A percentile compares a stretch with the other conserved stretches of the same genome.
Evolutionary conservation across 1,140 invertebrate species (phyloP).

Genomic region (Ips nitidus): DNA sequence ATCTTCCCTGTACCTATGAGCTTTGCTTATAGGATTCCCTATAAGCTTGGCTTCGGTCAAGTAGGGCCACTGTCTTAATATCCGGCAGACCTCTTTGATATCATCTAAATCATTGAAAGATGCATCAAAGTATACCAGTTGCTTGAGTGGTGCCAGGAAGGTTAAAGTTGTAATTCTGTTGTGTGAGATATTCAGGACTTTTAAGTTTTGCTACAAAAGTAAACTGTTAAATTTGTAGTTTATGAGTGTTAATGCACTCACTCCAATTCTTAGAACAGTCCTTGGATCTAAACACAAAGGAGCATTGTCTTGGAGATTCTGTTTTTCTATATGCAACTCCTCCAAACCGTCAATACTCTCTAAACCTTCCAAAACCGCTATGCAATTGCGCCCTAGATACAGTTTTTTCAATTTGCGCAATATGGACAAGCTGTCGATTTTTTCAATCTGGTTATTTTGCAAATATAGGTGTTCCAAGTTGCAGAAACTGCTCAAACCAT

Average conservation of each 20-base stretch:
- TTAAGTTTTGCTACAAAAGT: conserved; percentile 50
- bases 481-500: conserved; percentile 60
- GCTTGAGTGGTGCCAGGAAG: conserved; percentile 51
- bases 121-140: conserved; percentile 54
- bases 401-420: conserved; percentile 64
- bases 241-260: conserved; percentile 47
- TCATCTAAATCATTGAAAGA: conserved; percentile 56
- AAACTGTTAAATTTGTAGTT: not conserved
- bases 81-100: conserved; percentile 55
- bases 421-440: conserved; percentile 63
- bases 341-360: conserved; percentile 60
- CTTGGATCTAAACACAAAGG: conserved; percentile 68
- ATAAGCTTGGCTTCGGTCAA: conserved; percentile 59
- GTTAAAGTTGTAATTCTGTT: conserved; percentile 55
- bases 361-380: conserved; percentile 68
- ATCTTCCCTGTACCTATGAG: conserved; percentile 64
- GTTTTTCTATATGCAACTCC: conserved; percentile 69
- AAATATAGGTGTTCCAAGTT: conserved; percentile 67
- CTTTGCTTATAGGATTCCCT: conserved; percentile 62
- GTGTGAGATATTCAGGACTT: conserved; percentile 56
- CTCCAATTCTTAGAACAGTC: conserved; percentile 60
- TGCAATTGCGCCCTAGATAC: conserved; percentile 67
- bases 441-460: conserved; percentile 66
- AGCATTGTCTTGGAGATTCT: conserved; percentile 58
- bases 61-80: conserved; percentile 55